A percentile compares a stretch with the other conserved stretches of the same genome.
Evolutionary conservation across 2,888 invertebrate species (phyloP).

Genomic region (Aphidoletes aphidimyza): DNA sequence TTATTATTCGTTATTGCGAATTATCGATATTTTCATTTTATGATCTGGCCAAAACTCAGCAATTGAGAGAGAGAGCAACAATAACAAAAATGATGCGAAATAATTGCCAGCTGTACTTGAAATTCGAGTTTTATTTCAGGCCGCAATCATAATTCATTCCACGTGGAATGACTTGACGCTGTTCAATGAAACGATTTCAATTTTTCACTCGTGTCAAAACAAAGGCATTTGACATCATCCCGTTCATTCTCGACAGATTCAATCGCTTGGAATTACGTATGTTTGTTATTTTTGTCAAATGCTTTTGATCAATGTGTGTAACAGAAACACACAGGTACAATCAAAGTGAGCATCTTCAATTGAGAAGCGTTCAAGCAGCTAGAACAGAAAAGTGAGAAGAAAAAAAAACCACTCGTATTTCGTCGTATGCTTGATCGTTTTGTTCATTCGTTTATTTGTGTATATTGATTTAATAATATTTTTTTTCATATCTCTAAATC

Average conservation of each 20-base stretch:
- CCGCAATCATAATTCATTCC: no score
- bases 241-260: not conserved
- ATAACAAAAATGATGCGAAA: no score
- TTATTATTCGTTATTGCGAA: no score
- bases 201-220: not conserved
- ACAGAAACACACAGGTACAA: not conserved
- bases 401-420: not conserved
- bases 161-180: no score
- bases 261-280: not conserved
- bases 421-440: not conserved
- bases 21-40: no score
- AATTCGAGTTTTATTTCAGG: no score
- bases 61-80: no score
- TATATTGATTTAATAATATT: no score
- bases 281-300: not conserved
- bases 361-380: not conserved
- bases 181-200: not conserved
- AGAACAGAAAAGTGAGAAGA: not conserved
- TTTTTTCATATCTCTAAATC: conserved; percentile 4
- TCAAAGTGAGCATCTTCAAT: not conserved
- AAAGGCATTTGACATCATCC: not conserved
- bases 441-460: not conserved
- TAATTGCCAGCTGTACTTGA: no score
- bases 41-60: no score
- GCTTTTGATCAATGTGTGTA: no score